Evolutionary conservation across 2,797 vertebrate species (phyloP), one percentile per base, ranked within the genome.

Genomic region (Syngnathus acus): DNA sequence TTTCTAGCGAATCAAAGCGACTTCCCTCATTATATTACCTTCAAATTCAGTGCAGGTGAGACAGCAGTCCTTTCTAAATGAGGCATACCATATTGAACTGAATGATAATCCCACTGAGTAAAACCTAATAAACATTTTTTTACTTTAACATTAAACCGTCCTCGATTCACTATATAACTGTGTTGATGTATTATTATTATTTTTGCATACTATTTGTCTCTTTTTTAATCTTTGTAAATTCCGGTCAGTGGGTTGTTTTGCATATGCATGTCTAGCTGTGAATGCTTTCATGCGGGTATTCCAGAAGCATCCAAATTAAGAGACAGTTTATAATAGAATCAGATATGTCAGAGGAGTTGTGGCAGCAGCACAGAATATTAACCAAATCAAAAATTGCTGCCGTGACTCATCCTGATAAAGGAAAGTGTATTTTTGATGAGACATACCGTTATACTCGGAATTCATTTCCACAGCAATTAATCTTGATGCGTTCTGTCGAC

Each of bases 381-480:
- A 5, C 68, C 70, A 77, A 73, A 79, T 73, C 73, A 79, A 75
- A 77, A 69, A 71, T 4, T 9, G 63, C 68, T 43, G 65, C 75
- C 75, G 73, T 81, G 84, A 84, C 78, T 87, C 84, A 80, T 75
- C 65, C 86, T 70, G 84, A 87, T 88, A 84, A 82, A 86, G 81
- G 77, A 66, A 83, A 82, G 79, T 79, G 72, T 78, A 74, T 83
- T 89, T 88, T 83, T 84, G 80, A 85, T 79, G 78, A 85, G 68
- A 88, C 84, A 85, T 86, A 82, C 76, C 84, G 78, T 87, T 87
- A 83, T 74, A 86, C 80, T 82, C 68, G 65, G 84, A 90, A 90
- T 91, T 85, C 82, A 87, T 90, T 89, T 87, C 77, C 81, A 76
- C 79, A 75, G 74, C 81, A 84, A 84, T 86, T 84, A 87, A 87